Percentiles rank a stretch among this genome's conserved stretches.
Evolutionary conservation across 2,888 invertebrate genomes (phyloP).

Genomic region (Oscheius sp.): DNA sequence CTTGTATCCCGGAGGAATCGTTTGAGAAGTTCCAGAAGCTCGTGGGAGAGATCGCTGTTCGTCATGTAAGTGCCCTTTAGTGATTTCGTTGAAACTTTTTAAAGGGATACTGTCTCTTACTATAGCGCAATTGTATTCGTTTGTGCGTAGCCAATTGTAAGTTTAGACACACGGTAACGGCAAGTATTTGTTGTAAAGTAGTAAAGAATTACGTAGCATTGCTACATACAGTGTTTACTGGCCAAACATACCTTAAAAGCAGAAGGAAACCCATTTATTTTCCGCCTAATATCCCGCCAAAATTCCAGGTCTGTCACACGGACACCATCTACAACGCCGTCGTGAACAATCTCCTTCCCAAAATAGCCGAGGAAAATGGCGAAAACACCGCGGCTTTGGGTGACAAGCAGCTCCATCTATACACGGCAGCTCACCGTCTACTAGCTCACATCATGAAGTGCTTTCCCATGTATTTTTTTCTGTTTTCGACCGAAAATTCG

Average conservation of each 20-base stretch:
- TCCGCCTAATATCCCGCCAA: not conserved
- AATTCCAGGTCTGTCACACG: conserved; percentile 44
- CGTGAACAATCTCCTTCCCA: conserved; percentile 38
- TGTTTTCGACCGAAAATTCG: not conserved
- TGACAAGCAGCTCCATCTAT: conserved; percentile 39
- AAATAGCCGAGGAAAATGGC: conserved; percentile 6
- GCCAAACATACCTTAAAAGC: too few relatives aligned
- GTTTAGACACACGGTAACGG: too few relatives aligned
- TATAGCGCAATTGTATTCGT: too few relatives aligned
- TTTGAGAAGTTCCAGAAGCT: conserved; percentile 40
- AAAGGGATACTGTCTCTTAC: too few relatives aligned
- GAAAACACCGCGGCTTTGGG: not conserved
- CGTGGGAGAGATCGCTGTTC: conserved; percentile 50
- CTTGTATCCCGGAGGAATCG: conserved; percentile 43
- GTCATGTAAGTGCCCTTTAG: conserved; percentile 35
- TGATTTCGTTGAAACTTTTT: too few relatives aligned
- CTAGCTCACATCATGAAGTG: conserved; percentile 47
- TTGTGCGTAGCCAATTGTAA: too few relatives aligned
- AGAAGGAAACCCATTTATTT: too few relatives aligned
- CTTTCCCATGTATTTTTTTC: conserved; percentile 49
- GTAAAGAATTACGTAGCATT: too few relatives aligned
- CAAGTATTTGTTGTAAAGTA: too few relatives aligned
- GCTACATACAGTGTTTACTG: too few relatives aligned
- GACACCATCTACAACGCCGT: conserved; percentile 42
- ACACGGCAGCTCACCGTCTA: conserved; percentile 47